Percentiles rank a stretch among this genome's conserved stretches.
phyloP scores from a whole-genome alignment of 2,113 vertebrate species.

The Cichladusa arquata region DNA sequence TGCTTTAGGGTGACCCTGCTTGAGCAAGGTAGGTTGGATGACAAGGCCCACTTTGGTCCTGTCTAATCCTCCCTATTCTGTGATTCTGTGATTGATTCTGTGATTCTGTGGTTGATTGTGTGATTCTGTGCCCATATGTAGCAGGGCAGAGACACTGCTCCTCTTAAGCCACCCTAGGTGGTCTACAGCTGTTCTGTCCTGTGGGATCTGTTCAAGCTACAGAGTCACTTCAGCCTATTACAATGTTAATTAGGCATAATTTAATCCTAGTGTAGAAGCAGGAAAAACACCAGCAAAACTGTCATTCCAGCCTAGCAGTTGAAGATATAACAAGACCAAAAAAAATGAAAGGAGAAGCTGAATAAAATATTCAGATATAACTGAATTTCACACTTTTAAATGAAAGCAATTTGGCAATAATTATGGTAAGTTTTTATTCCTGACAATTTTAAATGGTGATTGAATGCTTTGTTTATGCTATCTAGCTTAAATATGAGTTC shows the following conservation, averaged over 20 bases:
- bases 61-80: background rate
- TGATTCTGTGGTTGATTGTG: background rate
- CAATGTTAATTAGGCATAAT: background rate
- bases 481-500: background rate
- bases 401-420: background rate
- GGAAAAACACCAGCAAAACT: background rate
- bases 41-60: background rate
- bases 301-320: background rate
- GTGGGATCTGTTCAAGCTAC: background rate
- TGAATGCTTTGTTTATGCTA: background rate
- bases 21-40: background rate
- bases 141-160: background rate
- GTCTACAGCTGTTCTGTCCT: background rate
- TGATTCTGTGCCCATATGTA: background rate
- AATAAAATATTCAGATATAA: background rate
- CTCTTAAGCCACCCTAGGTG: fast-evolving
- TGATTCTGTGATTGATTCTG: too few relatives aligned
- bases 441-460: background rate
- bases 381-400: background rate
- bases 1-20: background rate
- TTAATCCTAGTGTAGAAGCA: background rate
- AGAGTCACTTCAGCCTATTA: background rate
- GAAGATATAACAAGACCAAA: background rate
- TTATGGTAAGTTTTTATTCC: background rate
- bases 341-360: fast-evolving